Evolutionary conservation across 1,140 invertebrate genomes (phyloP).

Genomic region (Camponotus vicinus): DNA sequence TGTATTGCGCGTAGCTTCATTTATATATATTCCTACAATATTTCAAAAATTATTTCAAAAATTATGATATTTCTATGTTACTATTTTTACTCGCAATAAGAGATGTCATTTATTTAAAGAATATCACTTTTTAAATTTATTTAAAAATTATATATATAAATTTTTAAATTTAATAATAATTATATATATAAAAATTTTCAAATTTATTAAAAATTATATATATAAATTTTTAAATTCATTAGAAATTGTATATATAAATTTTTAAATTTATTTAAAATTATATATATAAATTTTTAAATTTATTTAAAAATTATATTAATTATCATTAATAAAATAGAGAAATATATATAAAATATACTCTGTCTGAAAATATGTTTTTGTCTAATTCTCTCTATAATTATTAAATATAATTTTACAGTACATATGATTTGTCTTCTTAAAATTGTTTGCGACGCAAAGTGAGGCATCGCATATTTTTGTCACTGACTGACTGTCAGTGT

Average conservation of each 20-base stretch:
- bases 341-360: neutral
- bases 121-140: neutral
- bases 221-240: neutral
- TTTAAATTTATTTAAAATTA: no score
- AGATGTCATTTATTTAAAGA: neutral
- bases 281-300: neutral
- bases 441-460: neutral
- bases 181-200: no score
- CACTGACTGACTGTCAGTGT: constrained; percentile 17
- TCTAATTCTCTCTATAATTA: neutral
- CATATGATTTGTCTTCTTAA: neutral
- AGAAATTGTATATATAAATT: no score
- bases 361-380: neutral
- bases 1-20: no score
- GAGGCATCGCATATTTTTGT: constrained; percentile 17
- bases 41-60: no score
- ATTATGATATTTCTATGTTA: no score
- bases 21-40: no score
- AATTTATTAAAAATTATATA: no score
- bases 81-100: neutral
- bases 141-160: neutral
- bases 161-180: no score
- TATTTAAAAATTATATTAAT: neutral
- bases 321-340: neutral
- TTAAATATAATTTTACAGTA: neutral